These are phyloP conservation scores for Hemicentrotus pulcherrimus DNA, from an alignment of 35 echinoderm and acorn worm species.

Conservation along the genomic window DNA sequence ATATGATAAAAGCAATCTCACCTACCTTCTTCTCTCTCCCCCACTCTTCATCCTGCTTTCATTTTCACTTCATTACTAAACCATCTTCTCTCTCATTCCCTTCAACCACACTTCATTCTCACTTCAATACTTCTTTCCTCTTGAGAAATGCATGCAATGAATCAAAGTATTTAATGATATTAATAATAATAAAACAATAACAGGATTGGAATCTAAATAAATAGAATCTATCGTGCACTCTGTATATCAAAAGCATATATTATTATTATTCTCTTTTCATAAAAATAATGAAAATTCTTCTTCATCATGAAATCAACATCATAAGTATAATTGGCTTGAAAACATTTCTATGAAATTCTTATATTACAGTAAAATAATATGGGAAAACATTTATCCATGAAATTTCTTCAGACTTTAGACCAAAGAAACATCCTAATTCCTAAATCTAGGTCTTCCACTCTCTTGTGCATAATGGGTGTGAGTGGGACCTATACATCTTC, in stretches of 20 bases:
- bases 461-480: not conserved
- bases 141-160: not conserved
- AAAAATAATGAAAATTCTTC: too few species aligned
- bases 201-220: not conserved
- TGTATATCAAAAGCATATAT: too few species aligned
- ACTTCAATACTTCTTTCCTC: not conserved
- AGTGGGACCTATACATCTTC: not conserved
- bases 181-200: not conserved
- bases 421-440: too few species aligned
- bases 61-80: conserved; percentile 1
- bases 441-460: not conserved
- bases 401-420: too few species aligned
- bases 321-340: too few species aligned
- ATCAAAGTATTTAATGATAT: not conserved
- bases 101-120: not conserved
- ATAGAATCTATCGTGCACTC: too few species aligned
- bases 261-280: too few species aligned
- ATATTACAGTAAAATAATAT: too few species aligned
- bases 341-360: too few species aligned
- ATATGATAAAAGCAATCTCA: not conserved
- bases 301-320: too few species aligned
- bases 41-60: not conserved
- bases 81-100: not conserved
- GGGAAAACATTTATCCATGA: too few species aligned
- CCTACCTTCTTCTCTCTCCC: not conserved